phyloP scores from a whole-genome alignment of 2,113 vertebrate species.

The Callospermophilus lateralis region DNA sequence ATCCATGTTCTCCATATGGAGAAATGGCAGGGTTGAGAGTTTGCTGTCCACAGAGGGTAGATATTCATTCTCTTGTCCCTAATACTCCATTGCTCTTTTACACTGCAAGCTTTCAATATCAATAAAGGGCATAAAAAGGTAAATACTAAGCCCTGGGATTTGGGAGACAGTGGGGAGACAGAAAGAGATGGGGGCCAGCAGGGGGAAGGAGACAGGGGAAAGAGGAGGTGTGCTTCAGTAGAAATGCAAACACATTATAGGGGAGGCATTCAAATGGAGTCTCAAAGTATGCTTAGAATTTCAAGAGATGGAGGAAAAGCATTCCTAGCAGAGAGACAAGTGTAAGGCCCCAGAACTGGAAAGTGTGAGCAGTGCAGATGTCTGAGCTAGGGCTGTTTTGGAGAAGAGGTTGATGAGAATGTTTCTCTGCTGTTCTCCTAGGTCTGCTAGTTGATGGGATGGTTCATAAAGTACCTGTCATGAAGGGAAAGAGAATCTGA shows the following conservation, averaged over 20 bases:
- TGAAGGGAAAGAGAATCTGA: background rate
- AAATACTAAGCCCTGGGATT: background rate
- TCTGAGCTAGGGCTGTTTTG: background rate
- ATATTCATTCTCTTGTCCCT: background rate
- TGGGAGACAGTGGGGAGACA: background rate
- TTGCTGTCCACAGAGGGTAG: background rate
- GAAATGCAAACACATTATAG: background rate
- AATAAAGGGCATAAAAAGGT: background rate
- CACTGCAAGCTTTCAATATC: background rate
- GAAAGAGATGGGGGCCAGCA: background rate
- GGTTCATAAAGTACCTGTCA: background rate
- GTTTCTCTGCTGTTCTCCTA: background rate
- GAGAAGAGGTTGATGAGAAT: background rate
- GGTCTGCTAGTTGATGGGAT: background rate
- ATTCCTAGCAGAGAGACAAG: background rate
- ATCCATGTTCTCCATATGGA: background rate
- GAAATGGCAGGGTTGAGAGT: background rate
- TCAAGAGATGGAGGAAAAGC: background rate
- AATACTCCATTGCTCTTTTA: background rate
- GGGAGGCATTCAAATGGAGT: background rate
- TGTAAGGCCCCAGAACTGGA: background rate
- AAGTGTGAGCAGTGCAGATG: background rate
- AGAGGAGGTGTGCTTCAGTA: background rate
- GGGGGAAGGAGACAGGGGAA: too few relatives aligned
- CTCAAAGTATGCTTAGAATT: background rate